Percentiles rank a stretch among this genome's conserved stretches.
These are phyloP conservation scores for Cynopterus brachyotis DNA, from an alignment of 2,113 vertebrate genomes.

Conservation along the genomic window DNA sequence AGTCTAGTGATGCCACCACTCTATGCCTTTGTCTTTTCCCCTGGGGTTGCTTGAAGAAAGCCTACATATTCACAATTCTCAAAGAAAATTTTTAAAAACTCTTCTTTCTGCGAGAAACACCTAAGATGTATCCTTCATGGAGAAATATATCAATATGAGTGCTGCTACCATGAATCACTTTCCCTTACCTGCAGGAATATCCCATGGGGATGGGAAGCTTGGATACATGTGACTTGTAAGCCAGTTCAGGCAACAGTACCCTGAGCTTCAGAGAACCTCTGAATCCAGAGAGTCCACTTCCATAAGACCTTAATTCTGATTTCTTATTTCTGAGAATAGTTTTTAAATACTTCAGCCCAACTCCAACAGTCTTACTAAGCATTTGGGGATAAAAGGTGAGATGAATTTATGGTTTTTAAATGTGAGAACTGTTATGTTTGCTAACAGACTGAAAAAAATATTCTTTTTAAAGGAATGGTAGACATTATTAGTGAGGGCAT, in stretches of 20 bases:
- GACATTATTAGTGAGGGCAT: not conserved
- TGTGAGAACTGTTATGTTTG: not conserved
- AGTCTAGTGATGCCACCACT: not conserved
- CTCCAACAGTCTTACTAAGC: not conserved
- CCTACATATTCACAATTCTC: constrained; percentile 12
- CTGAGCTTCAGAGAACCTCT: not conserved
- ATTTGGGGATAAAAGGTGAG: not conserved
- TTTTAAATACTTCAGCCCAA: not conserved
- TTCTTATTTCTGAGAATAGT: not conserved
- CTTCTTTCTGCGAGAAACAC: not conserved
- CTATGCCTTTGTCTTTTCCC: not conserved
- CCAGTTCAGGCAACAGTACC: not conserved
- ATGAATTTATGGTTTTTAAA: not conserved
- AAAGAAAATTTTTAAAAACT: not conserved
- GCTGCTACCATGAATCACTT: not conserved
- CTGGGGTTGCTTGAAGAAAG: not conserved
- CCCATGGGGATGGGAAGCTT: not conserved
- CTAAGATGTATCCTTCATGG: not conserved
- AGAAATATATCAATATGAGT: not conserved
- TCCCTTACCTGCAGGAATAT: not conserved
- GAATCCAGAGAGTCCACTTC: not conserved
- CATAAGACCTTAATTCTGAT: not conserved
- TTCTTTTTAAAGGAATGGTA: not conserved
- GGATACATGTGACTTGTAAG: not conserved
- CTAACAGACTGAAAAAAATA: not conserved